Evolutionary conservation across 2,113 vertebrate genomes (phyloP).

Genomic region (Platanista minor): DNA sequence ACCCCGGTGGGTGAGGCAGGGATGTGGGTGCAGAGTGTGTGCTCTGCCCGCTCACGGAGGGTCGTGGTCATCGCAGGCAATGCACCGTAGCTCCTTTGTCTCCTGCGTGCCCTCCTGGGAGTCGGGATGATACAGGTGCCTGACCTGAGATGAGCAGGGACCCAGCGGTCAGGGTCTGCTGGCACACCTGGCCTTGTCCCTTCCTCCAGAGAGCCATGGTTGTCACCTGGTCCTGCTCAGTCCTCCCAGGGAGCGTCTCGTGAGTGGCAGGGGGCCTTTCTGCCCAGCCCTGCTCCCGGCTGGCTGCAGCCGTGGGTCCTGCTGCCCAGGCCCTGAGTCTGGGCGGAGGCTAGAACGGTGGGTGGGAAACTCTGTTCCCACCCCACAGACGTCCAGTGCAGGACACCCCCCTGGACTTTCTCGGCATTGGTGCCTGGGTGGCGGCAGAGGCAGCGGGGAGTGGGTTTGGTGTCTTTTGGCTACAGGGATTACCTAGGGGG

Average conservation of each 20-base stretch:
- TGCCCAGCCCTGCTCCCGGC: not conserved
- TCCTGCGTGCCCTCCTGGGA: not conserved
- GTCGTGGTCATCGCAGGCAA: not conserved
- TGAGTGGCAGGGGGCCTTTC: not conserved
- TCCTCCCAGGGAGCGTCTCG: not conserved
- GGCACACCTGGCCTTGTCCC: not conserved
- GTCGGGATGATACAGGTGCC: not conserved
- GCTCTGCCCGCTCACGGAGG: too few species aligned
- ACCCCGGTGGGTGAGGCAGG: not conserved
- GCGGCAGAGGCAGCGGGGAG: too few species aligned
- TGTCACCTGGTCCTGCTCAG: not conserved
- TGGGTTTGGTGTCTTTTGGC: not conserved
- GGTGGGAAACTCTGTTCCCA: not conserved
- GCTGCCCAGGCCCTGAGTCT: not conserved
- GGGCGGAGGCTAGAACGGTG: not conserved
- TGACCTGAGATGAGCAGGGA: not conserved
- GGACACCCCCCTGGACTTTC: not conserved
- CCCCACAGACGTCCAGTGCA: not conserved
- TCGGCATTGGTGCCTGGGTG: not conserved
- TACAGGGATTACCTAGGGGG: not conserved
- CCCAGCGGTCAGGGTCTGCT: not conserved
- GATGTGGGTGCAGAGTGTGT: too few species aligned
- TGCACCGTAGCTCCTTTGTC: accelerated
- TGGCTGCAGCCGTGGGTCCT: not conserved
- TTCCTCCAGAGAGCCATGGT: not conserved